These are phyloP conservation scores for Philotrypesis tridentata DNA, from an alignment of 1,140 invertebrate genomes.

Conservation along the genomic window DNA sequence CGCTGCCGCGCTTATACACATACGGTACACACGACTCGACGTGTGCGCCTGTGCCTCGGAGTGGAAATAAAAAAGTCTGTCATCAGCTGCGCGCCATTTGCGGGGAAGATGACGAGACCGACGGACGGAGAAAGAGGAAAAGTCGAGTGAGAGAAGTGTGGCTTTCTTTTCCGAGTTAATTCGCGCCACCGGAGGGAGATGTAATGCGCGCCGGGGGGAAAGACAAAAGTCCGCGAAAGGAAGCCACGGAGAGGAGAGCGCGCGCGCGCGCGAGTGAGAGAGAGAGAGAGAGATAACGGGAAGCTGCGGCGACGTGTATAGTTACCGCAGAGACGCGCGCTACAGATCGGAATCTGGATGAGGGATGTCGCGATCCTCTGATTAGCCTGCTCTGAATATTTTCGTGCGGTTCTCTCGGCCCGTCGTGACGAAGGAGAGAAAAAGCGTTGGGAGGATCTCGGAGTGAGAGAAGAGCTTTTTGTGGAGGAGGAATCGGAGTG, in stretches of 20 bases:
- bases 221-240: conserved; percentile 17
- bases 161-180: background rate
- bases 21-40: too few relatives aligned
- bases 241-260: too few relatives aligned
- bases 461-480: too few relatives aligned
- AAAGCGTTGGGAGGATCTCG: too few relatives aligned
- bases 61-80: background rate
- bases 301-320: background rate
- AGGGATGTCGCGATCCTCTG: conserved; percentile 26
- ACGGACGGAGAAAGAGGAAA: background rate
- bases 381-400: conserved; percentile 14
- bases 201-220: background rate
- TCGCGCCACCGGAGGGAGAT: too few relatives aligned
- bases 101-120: background rate
- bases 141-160: background rate
- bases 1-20: too few relatives aligned
- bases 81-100: conserved; percentile 2
- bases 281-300: conserved; percentile 26
- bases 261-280: too few relatives aligned
- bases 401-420: background rate
- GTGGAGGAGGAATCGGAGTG: too few relatives aligned
- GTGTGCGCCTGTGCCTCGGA: too few relatives aligned
- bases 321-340: background rate
- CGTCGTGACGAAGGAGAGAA: too few relatives aligned
- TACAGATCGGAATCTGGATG: conserved; percentile 32